These are phyloP conservation scores for Glyphotaelius pellucidus DNA, from an alignment of 2,888 invertebrate genomes.

Conservation along the genomic window DNA sequence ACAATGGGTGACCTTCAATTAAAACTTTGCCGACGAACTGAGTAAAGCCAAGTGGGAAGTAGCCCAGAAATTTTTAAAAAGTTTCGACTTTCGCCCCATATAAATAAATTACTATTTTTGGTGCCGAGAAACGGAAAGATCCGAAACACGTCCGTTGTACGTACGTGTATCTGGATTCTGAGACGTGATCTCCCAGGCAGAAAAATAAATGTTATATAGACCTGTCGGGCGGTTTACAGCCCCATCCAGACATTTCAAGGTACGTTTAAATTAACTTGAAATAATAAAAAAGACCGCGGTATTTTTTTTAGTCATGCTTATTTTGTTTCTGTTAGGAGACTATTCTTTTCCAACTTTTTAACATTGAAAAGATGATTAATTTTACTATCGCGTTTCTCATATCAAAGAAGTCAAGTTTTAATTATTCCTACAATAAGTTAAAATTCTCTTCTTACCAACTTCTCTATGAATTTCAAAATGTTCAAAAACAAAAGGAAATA, in stretches of 20 bases:
- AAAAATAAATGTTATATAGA: constrained; percentile 52
- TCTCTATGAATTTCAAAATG: not conserved
- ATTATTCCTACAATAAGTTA: no score
- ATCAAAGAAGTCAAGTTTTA: no score
- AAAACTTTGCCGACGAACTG: constrained; percentile 20
- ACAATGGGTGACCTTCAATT: constrained; percentile 40
- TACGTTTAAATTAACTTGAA: constrained; percentile 38
- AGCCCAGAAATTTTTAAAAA: constrained; percentile 39
- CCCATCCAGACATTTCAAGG: constrained; percentile 19
- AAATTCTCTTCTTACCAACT: not conserved
- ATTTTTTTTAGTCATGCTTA: not conserved
- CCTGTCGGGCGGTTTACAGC: constrained; percentile 31
- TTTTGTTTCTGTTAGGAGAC: not conserved
- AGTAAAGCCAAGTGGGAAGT: constrained; percentile 9
- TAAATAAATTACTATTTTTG: constrained; percentile 54
- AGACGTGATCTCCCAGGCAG: constrained; percentile 44
- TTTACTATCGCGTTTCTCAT: not conserved
- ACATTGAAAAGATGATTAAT: not conserved
- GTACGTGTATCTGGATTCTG: constrained; percentile 55
- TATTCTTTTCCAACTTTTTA: not conserved
- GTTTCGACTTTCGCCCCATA: constrained; percentile 46
- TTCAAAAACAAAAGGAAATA: not conserved
- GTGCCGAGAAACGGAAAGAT: constrained; percentile 43
- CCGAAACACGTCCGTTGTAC: constrained; percentile 47
- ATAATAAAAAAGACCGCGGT: constrained; percentile 10